Conservation (phyloP, 2,113 vertebrate genomes). For the Oncorhynchus gorbuscha region DNA sequence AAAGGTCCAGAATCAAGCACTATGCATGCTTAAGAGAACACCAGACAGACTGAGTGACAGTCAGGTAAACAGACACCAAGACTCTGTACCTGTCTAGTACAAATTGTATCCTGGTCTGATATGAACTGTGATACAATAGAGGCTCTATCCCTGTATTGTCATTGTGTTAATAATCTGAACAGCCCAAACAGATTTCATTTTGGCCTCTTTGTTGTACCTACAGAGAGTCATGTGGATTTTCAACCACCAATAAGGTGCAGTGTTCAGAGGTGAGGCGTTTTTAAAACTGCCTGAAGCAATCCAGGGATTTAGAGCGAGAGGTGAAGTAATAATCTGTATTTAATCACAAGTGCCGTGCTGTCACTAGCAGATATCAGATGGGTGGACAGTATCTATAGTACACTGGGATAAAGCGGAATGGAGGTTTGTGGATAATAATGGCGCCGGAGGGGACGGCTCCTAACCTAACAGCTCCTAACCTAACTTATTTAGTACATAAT, state of each 20-base stretch:
- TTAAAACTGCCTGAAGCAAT: background rate
- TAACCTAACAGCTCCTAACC: no score
- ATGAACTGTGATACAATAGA: background rate
- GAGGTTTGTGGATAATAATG: no score
- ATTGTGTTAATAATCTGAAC: background rate
- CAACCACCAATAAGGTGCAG: background rate
- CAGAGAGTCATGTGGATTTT: background rate
- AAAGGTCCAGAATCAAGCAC: no score
- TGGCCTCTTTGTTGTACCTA: background rate
- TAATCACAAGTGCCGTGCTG: constrained; percentile 38
- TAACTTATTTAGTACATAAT: no score
- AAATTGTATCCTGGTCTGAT: background rate
- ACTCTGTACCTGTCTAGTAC: background rate
- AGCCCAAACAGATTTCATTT: background rate
- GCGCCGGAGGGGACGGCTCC: no score
- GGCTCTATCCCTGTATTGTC: background rate
- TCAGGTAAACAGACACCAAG: no score
- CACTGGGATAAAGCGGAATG: background rate
- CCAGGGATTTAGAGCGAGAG: constrained; percentile 27
- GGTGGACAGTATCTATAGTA: background rate
- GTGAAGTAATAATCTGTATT: constrained; percentile 57
- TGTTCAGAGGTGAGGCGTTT: background rate
- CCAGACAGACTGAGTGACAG: no score
- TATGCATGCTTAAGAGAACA: no score
- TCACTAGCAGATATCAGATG: background rate